Evolutionary conservation across 2,113 vertebrate species (phyloP), one percentile per base, ranked within the genome.

Genomic region (Halichoerus grypus): DNA sequence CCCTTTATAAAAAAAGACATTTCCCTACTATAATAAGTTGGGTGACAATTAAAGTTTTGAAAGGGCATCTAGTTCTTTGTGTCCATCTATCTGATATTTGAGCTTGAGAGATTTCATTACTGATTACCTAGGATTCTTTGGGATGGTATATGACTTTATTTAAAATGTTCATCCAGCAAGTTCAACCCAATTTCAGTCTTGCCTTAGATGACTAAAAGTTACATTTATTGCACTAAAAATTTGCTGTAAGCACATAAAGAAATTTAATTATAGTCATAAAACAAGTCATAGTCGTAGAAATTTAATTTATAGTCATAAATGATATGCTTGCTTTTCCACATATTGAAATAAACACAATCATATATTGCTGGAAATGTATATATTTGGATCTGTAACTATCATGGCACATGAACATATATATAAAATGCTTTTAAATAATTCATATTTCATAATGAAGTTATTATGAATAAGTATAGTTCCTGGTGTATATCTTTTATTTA

Each of bases 101-200:
- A 93, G 77, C 67, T 91, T 97, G 84, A 90, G 67, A 51, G 82
- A 74, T 96, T 97, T 90, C 55, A 67, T 18, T 89, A 33, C n/a
- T 42, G 49, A 67, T 93, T 92, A 26, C 42, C 80, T 86, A 57
- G 39, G 21, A 83, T 91, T 93, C 51, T 82, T 80, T 87, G 53
- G 39, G 72, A 53, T 82, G 49, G 49, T 46, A 26, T 72, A 49
- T 33, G 31, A 61, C 88, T 95, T 95, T 79, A 93, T 94, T 95
- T 91, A 97, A 94, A 94, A 93, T 93, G 12, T 46, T 94, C 16
- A 88, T 61, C n/a, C 16, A 74, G 10, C 28, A 80, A 31, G 4
- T 91, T 94, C 42, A 94, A 19, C 33, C 28, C n/a, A 87, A 88
- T 74, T 97, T 97, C 86, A 93, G 33, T 55, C 67, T 98, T 94